phyloP scores from a whole-genome alignment of 2,113 vertebrate species.

The Etia nguti region DNA sequence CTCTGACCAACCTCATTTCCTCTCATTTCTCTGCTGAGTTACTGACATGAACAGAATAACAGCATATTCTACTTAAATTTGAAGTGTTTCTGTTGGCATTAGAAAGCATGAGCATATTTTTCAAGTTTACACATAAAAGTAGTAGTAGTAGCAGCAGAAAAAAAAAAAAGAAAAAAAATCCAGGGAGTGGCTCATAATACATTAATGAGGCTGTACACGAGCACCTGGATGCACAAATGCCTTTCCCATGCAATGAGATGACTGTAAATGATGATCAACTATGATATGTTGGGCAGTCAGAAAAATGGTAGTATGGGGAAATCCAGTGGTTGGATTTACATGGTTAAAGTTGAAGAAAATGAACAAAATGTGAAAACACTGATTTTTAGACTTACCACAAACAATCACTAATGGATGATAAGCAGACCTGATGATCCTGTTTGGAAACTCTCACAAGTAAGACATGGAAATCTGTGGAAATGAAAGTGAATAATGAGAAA shows the following conservation, averaged over 20 bases:
- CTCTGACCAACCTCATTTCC: not conserved
- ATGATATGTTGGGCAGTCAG: too few species aligned
- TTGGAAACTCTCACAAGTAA: conserved; percentile 42
- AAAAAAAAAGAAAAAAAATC: not conserved
- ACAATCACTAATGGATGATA: conserved; percentile 12
- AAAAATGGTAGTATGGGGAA: not conserved
- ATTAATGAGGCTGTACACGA: not conserved
- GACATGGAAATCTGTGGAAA: conserved; percentile 69
- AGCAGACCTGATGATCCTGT: conserved; percentile 37
- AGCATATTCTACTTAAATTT: not conserved
- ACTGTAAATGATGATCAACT: not conserved
- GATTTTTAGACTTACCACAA: conserved; percentile 47
- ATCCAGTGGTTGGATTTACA: not conserved
- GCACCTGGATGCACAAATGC: not conserved
- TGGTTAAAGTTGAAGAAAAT: not conserved
- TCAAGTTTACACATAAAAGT: not conserved
- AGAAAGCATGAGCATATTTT: not conserved
- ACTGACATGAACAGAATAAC: not conserved
- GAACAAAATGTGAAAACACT: not conserved
- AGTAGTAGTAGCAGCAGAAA: not conserved
- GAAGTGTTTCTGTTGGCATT: not conserved
- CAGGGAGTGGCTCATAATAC: not conserved
- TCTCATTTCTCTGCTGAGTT: not conserved
- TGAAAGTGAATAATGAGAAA: conserved; percentile 1
- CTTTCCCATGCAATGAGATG: not conserved